A percentile compares a stretch with the other conserved stretches of the same genome.
These are phyloP conservation scores for Aix galericulata DNA, from an alignment of 2,113 vertebrate species.

Conservation along the genomic window DNA sequence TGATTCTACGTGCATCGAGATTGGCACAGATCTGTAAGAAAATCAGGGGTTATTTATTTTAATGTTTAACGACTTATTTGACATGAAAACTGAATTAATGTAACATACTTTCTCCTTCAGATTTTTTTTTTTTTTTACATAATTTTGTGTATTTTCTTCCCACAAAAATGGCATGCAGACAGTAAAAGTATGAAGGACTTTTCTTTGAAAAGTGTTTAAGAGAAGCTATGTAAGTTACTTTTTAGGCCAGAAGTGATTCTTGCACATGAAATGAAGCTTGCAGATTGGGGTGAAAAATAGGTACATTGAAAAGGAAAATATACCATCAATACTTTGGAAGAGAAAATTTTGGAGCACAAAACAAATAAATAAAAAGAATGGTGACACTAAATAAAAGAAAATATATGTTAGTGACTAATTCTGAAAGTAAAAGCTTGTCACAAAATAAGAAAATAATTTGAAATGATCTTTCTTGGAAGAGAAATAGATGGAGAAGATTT, in stretches of 20 bases:
- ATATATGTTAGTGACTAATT: not conserved
- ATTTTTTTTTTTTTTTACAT: not conserved
- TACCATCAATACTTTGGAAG: not conserved
- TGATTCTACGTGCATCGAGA: slow-evolving; percentile 90
- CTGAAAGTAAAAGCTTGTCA: not conserved
- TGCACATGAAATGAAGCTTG: not conserved
- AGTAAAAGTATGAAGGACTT: not conserved
- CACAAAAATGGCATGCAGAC: not conserved
- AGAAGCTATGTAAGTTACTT: not conserved
- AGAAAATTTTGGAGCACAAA: not conserved
- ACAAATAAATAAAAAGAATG: not conserved
- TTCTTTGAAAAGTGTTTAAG: not conserved
- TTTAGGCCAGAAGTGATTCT: not conserved
- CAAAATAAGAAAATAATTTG: not conserved
- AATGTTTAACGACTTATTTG: not conserved
- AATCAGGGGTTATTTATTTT: not conserved
- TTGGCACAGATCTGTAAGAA: slow-evolving; percentile 91
- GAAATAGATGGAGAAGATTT: not conserved
- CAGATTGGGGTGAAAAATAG: not conserved
- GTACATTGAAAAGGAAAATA: not conserved
- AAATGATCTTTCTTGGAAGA: not conserved
- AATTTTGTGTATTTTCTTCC: not conserved
- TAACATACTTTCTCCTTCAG: not conserved
- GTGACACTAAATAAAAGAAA: not conserved
- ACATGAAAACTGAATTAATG: not conserved